Conservation (phyloP, 2,888 invertebrate species). For the Tyria jacobaeae region DNA sequence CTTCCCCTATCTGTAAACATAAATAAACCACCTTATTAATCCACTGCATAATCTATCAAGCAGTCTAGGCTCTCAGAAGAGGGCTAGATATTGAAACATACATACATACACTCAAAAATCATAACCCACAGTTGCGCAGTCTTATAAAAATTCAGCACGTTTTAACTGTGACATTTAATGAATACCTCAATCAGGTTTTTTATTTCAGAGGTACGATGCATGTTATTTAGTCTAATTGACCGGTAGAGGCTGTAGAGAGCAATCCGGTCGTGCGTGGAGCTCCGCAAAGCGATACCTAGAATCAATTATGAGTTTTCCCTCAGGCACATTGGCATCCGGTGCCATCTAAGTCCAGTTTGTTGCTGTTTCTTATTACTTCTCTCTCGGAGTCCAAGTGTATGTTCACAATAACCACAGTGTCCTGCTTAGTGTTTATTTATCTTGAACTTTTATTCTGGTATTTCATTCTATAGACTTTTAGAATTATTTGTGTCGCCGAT, state of each 20-base stretch:
- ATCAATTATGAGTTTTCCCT: constrained; percentile 74
- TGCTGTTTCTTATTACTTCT: constrained; percentile 49
- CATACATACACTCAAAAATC: no score
- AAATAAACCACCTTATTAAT: no score
- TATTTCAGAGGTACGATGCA: constrained; percentile 35
- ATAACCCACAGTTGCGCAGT: no score
- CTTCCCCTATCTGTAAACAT: no score
- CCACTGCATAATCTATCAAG: no score
- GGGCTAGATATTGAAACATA: no score
- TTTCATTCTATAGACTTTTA: no score
- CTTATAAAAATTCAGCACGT: constrained; percentile 14
- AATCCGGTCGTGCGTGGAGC: constrained; percentile 25
- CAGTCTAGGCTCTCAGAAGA: no score
- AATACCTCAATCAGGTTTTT: constrained; percentile 42
- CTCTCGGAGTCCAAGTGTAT: constrained; percentile 42
- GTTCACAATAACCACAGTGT: constrained; percentile 39
- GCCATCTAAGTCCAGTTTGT: constrained; percentile 54
- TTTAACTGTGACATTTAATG: constrained; percentile 38
- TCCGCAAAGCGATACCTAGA: constrained; percentile 61
- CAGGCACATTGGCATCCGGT: constrained; percentile 67
- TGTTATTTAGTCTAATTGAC: constrained; percentile 60
- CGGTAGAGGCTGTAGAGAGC: constrained; percentile 26
- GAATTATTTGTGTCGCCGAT: no score
- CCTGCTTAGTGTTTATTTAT: constrained; percentile 44
- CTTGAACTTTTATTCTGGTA: no score